Evolutionary conservation across 2,888 invertebrate species (phyloP).

Genomic region (Phyto melanocephala): DNA sequence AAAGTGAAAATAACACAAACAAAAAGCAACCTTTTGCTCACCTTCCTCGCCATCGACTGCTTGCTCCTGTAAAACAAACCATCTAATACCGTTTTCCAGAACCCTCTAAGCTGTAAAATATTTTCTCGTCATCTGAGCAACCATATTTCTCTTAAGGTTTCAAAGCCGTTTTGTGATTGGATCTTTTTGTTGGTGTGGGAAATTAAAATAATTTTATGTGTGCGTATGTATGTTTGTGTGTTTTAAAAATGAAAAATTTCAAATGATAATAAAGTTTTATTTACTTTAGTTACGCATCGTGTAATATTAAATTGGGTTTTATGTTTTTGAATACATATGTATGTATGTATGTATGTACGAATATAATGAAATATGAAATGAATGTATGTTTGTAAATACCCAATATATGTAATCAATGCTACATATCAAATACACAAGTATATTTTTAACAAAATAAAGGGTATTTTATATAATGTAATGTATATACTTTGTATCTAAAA

Average conservation of each 20-base stretch:
- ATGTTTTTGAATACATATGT: slow-evolving; percentile 1
- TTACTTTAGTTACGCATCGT: slow-evolving; percentile 62
- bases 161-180: slow-evolving; percentile 76
- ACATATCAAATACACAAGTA: no score
- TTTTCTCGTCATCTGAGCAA: slow-evolving; percentile 26
- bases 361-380: no score
- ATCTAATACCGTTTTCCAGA: slow-evolving; percentile 54
- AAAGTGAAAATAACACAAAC: slow-evolving; percentile 64
- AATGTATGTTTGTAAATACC: no score
- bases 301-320: slow-evolving; percentile 56
- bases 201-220: slow-evolving; percentile 73
- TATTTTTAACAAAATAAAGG: no score
- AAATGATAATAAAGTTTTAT: slow-evolving; percentile 43
- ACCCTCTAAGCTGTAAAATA: slow-evolving; percentile 23
- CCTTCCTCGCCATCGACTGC: not conserved
- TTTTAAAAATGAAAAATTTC: slow-evolving; percentile 48
- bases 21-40: not conserved
- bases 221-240: slow-evolving; percentile 5
- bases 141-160: slow-evolving; percentile 70
- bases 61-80: slow-evolving; percentile 69
- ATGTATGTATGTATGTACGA: not conserved
- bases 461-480: slow-evolving; percentile 28
- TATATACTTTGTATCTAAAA: slow-evolving; percentile 8
- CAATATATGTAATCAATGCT: no score
- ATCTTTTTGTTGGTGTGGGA: slow-evolving; percentile 73